Evolutionary conservation across 2,113 vertebrate species (phyloP), one percentile per base, ranked within the genome.

Genomic region (Aplodontia rufa): DNA sequence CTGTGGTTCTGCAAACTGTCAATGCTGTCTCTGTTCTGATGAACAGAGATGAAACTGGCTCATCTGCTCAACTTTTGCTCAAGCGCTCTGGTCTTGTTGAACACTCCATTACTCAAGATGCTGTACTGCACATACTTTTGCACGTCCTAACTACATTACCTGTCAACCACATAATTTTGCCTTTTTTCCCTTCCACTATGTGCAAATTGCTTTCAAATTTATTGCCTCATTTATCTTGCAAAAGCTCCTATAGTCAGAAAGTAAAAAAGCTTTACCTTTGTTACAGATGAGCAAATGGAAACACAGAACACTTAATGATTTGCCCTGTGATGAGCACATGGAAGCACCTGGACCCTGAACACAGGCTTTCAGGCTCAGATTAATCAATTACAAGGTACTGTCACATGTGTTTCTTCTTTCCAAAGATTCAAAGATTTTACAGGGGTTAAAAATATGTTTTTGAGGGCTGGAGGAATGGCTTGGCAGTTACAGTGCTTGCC

Each of bases 281-380:
- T 1, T 5, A 22, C 0, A 75, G n/a, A 76, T 6, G 40, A 64
- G 78, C 24, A 19, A 22, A 28, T 5, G 5, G 4, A 45, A 72
- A 84, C 35, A 24, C 12, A 1, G 5, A 6, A 4, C 1, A 0
- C 22, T 35, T 22, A 72, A 45, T 7, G 8, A 32, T 22, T 0
- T 9, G 47, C 3, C 35, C 68, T 24, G 3, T 6, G n/a, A 37
- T 12, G 53, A 37, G n/a, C 4, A 16, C 7, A 1, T 6, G 40
- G 16, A 42, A 60, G 47, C 16, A 42, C 17, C 49, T 30, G 4
- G 69, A 69, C 32, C 49, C 35, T 20, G 42, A 40, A 37, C 32
- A 22, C 24, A 19, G 64, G 68, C 37, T 47, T 51, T 11, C 35
- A 9, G 37, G n/a, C 16, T 75, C 42, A 3, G 0, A 2, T 7